A percentile compares a stretch with the other conserved stretches of the same genome.
Evolutionary conservation across 2,797 vertebrate species (phyloP).

Genomic region (Acrossocheilus fasciatus): DNA sequence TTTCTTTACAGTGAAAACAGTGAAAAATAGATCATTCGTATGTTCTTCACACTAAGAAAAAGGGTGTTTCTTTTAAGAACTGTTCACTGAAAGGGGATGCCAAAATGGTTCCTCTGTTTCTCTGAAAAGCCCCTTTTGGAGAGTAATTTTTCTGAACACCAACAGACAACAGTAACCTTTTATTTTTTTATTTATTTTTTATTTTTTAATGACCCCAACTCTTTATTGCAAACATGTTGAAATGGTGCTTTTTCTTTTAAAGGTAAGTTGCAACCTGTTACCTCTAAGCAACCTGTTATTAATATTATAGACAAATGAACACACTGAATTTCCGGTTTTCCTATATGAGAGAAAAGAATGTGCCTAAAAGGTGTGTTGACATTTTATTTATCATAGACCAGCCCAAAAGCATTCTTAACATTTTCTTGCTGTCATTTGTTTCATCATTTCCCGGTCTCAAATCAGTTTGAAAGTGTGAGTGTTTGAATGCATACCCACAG

Average conservation of each 20-base stretch:
- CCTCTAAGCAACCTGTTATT: neutral
- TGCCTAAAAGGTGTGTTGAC: neutral
- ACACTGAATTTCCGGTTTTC: neutral
- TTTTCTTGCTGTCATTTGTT: neutral
- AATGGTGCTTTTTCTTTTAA: neutral
- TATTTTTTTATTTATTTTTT: no score
- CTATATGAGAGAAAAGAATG: neutral
- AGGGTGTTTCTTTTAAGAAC: no score
- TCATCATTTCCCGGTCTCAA: neutral
- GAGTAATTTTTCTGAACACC: neutral
- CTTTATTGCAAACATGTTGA: neutral
- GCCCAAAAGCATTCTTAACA: slow-evolving; percentile 7
- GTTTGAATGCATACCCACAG: neutral
- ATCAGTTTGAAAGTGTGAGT: slow-evolving; percentile 3
- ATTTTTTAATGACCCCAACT: neutral
- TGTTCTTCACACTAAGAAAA: no score
- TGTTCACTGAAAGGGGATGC: no score
- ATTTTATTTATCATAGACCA: neutral
- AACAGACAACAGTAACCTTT: neutral
- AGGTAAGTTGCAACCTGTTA: neutral
- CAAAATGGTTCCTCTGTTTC: neutral
- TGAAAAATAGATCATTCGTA: no score
- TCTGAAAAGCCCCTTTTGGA: neutral
- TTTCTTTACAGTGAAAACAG: no score
- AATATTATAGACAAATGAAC: neutral